These are phyloP conservation scores for Coleophora flavipennella DNA, from an alignment of 2,888 invertebrate species.

Conservation along the genomic window DNA sequence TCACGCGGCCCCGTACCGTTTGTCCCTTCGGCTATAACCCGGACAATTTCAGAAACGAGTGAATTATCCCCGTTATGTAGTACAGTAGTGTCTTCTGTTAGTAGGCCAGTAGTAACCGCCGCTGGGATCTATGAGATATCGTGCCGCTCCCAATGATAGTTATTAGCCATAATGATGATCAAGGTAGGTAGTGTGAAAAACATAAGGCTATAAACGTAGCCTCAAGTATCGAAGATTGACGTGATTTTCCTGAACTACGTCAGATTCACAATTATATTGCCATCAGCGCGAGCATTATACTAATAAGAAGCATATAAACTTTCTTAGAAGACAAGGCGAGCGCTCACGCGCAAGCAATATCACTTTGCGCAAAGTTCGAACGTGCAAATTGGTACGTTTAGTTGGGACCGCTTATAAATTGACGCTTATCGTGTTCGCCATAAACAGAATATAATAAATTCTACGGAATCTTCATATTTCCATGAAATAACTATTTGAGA, in stretches of 20 bases:
- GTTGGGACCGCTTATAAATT: slow-evolving; percentile 27
- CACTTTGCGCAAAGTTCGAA: slow-evolving; percentile 19
- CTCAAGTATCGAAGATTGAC: no score
- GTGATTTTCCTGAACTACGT: slow-evolving; percentile 1
- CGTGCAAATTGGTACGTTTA: slow-evolving; percentile 29
- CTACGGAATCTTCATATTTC: neutral
- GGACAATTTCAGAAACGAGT: slow-evolving; percentile 45
- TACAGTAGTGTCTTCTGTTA: slow-evolving; percentile 37
- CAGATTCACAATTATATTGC: slow-evolving; percentile 28
- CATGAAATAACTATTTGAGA: no score
- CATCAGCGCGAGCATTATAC: slow-evolving; percentile 19
- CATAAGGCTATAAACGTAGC: no score
- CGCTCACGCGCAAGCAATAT: slow-evolving; percentile 21
- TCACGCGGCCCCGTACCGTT: slow-evolving; percentile 55
- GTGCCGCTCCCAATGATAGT: neutral
- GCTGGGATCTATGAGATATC: neutral
- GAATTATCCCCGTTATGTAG: slow-evolving; percentile 31
- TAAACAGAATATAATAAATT: slow-evolving; percentile 17
- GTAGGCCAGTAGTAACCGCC: slow-evolving; percentile 21
- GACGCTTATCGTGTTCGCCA: slow-evolving; percentile 25
- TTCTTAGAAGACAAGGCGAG: slow-evolving; percentile 15
- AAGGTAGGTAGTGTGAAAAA: no score
- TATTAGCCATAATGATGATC: no score
- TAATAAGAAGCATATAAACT: slow-evolving; percentile 21
- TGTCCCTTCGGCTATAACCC: slow-evolving; percentile 43